Evolutionary conservation across 2,888 invertebrate species (phyloP).

Genomic region (Osedax fenrisi): DNA sequence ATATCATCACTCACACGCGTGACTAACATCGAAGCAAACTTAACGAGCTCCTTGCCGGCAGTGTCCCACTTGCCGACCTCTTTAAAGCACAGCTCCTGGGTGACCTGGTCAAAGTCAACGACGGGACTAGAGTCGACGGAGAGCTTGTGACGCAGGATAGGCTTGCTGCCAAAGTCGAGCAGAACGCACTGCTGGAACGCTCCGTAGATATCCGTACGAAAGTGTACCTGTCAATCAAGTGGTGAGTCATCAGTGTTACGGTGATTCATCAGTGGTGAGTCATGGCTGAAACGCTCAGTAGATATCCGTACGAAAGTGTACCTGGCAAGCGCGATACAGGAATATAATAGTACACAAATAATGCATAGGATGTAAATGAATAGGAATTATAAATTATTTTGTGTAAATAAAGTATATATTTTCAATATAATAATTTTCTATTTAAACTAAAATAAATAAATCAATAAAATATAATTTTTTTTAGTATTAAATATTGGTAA

Average conservation of each 20-base stretch:
- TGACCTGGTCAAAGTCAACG: constrained; percentile 53
- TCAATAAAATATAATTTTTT: too few species aligned
- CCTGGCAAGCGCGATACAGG: constrained; percentile 36
- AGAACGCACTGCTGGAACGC: constrained; percentile 68
- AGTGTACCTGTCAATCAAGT: constrained; percentile 51
- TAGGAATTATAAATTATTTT: too few species aligned
- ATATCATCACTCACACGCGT: too few species aligned
- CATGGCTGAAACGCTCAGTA: constrained; percentile 69
- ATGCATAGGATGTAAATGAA: too few species aligned
- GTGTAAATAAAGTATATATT: too few species aligned
- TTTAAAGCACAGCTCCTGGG: constrained; percentile 42
- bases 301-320: constrained; percentile 61
- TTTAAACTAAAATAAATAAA: too few species aligned
- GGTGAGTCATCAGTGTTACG: not conserved
- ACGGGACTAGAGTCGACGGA: constrained; percentile 67
- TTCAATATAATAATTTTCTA: too few species aligned
- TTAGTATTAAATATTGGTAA: too few species aligned
- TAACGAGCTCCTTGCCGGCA: constrained; percentile 35
- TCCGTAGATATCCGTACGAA: constrained; percentile 63
- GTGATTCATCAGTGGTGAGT: not conserved
- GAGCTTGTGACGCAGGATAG: constrained; percentile 53
- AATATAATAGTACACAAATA: too few species aligned
- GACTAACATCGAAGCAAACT: too few species aligned
- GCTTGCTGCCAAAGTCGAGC: constrained; percentile 60
- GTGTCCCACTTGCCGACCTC: constrained; percentile 55